Evolutionary conservation across 2,797 vertebrate genomes (phyloP), one percentile per base, ranked within the genome.

Genomic region (Sus cebifrons): DNA sequence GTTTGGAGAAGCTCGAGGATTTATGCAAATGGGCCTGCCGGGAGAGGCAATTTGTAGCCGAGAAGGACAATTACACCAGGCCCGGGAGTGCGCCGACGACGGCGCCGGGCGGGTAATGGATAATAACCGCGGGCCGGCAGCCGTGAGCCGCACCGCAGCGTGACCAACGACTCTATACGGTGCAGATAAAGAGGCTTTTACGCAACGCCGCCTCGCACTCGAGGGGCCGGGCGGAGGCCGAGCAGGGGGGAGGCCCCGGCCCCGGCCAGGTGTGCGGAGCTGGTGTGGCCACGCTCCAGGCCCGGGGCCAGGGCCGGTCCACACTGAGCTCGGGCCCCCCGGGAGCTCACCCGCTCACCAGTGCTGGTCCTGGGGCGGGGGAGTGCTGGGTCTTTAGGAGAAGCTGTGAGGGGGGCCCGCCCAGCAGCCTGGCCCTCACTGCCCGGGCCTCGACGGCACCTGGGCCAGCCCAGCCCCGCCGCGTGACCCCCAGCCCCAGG

Each of bases 31-130:
- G 97, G 98, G 95, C 97, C 98, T 98, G 98, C 98, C 98, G 98
- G 98, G 98, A 98, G 98, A 98, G 98, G 98, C 98, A 98, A 98
- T 99, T 99, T 99, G 98, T 98, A 98, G 98, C 98, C 85, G 98
- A 98, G 98, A 98, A 99, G 98, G 98, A 98, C 98, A 98, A 98
- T 99, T 98, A 99, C 97, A 97, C 98, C 98, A 97, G 98, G 98
- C 98, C 98, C 97, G 97, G 93, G 98, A 98, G 98, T 97, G 98
- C 91, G 96, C 96, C 98, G 98, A 98, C 97, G 98, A 98, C 97
- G 94, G 98, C 92, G 96, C 97, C 97, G 98, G 97, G 98, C 98
- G 97, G 97, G 98, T 98, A 98, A 99, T 98, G 98, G 98, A 97
- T 98, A 98, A 98, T 98, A 98, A 98, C 98, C 95, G 97, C 86